phyloP scores from a whole-genome alignment of 2,888 invertebrate genomes.

The Volucella bombylans region DNA sequence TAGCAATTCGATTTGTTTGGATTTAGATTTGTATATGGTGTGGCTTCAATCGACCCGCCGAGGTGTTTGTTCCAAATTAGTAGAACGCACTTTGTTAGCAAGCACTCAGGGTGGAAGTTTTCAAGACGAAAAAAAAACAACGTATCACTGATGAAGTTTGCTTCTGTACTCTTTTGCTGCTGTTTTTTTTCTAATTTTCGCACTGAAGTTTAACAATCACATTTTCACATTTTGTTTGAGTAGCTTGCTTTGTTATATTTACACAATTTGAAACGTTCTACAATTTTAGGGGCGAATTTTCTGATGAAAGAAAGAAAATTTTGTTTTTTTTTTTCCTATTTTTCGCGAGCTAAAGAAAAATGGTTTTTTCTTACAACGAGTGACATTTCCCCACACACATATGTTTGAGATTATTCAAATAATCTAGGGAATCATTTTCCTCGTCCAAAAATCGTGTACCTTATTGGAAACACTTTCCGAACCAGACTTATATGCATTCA shows the following conservation, averaged over 20 bases:
- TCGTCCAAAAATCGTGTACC: too few relatives aligned
- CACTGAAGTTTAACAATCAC: conserved; percentile 38
- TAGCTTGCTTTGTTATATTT: not conserved
- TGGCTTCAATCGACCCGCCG: conserved; percentile 5
- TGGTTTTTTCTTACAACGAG: conserved; percentile 21
- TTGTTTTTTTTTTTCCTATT: conserved; percentile 29
- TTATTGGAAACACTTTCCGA: too few relatives aligned
- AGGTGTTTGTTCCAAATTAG: conserved; percentile 7
- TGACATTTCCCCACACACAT: conserved; percentile 60
- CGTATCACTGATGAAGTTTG: not conserved
- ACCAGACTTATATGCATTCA: too few relatives aligned
- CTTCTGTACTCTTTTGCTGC: conserved; percentile 45
- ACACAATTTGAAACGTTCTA: not conserved
- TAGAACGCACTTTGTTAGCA: conserved; percentile 57
- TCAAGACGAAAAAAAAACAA: conserved; percentile 1
- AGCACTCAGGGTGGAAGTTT: conserved; percentile 23
- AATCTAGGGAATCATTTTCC: too few relatives aligned
- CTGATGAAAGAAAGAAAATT: conserved; percentile 18
- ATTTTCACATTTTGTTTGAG: conserved; percentile 49
- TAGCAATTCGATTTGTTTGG: conserved; percentile 10
- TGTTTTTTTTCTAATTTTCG: conserved; percentile 4
- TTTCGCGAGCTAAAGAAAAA: conserved; percentile 37
- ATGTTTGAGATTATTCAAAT: conserved; percentile 52
- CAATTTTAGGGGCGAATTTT: not conserved
- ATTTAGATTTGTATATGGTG: conserved; percentile 6